phyloP scores from a whole-genome alignment of 2,888 invertebrate species.

The Strigamia maritima region DNA sequence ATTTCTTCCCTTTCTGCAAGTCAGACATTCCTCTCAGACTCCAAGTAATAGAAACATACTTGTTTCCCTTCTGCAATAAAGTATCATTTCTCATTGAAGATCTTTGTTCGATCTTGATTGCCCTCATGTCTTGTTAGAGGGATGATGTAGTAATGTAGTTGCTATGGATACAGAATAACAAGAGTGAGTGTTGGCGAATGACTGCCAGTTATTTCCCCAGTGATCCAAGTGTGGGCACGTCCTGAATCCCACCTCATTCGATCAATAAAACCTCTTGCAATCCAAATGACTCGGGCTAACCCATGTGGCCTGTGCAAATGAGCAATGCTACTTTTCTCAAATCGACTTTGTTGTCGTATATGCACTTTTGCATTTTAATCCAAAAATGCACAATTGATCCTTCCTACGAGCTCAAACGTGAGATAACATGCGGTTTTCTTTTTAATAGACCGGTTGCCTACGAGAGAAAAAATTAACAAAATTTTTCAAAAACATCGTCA shows the following conservation, averaged over 20 bases:
- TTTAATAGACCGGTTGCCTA: too few species aligned
- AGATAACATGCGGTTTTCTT: too few species aligned
- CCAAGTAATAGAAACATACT: too few species aligned
- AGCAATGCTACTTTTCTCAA: neutral
- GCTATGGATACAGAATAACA: neutral
- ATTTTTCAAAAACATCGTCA: too few species aligned
- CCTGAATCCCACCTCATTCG: neutral
- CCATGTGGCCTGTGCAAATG: conserved; percentile 1
- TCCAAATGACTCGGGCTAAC: conserved; percentile 23
- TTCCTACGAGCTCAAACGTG: too few species aligned
- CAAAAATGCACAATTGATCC: too few species aligned
- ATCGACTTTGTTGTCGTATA: neutral
- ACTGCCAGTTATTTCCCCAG: conserved; percentile 13
- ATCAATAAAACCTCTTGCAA: conserved; percentile 18
- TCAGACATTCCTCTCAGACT: neutral
- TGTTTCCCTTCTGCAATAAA: too few species aligned
- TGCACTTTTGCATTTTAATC: neutral
- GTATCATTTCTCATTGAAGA: too few species aligned
- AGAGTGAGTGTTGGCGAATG: neutral
- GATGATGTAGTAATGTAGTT: neutral
- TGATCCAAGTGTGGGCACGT: conserved; percentile 3
- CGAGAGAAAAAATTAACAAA: too few species aligned
- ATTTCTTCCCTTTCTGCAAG: neutral
- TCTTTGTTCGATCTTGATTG: too few species aligned
- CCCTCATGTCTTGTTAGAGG: neutral